Percentiles rank a stretch among this genome's conserved stretches.
These are phyloP conservation scores for Neocrepidodera transversa DNA, from an alignment of 2,888 invertebrate genomes.

Conservation along the genomic window DNA sequence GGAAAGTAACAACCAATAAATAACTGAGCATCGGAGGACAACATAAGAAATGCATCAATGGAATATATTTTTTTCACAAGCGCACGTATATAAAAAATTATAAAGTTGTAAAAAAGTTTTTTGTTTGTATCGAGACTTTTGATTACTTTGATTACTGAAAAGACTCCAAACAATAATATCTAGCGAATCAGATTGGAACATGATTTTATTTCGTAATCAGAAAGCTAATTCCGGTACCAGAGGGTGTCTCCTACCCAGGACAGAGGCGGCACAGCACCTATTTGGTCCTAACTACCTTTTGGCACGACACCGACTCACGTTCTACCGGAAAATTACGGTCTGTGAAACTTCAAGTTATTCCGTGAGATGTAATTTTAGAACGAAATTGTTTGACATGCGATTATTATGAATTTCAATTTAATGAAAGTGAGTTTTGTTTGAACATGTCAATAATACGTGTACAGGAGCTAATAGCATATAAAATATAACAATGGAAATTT, in stretches of 20 bases:
- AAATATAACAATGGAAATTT: neutral
- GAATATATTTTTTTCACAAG: too few relatives aligned
- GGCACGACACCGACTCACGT: conserved; percentile 53
- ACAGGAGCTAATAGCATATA: neutral
- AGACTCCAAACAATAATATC: conserved; percentile 36
- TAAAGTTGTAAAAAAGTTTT: neutral
- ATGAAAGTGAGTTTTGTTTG: conserved; percentile 34
- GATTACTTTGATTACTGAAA: conserved; percentile 24
- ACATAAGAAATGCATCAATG: conserved; percentile 46
- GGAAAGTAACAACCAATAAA: conserved; percentile 56
- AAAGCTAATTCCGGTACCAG: conserved; percentile 59
- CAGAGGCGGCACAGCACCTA: conserved; percentile 47
- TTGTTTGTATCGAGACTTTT: neutral
- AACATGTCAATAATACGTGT: conserved; percentile 25
- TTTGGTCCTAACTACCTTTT: conserved; percentile 52
- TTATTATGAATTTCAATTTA: conserved; percentile 35
- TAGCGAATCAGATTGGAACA: conserved; percentile 52
- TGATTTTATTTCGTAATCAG: conserved; percentile 58
- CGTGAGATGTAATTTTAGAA: conserved; percentile 50
- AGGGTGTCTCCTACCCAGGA: conserved; percentile 58
- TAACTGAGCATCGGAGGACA: conserved; percentile 49
- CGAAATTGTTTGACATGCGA: conserved; percentile 44
- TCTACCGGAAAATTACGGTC: conserved; percentile 56
- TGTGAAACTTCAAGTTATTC: conserved; percentile 56
- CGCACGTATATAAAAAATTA: too few relatives aligned